Conservation (phyloP, 2,888 invertebrate species). For the Patella ulyssiponensis region DNA sequence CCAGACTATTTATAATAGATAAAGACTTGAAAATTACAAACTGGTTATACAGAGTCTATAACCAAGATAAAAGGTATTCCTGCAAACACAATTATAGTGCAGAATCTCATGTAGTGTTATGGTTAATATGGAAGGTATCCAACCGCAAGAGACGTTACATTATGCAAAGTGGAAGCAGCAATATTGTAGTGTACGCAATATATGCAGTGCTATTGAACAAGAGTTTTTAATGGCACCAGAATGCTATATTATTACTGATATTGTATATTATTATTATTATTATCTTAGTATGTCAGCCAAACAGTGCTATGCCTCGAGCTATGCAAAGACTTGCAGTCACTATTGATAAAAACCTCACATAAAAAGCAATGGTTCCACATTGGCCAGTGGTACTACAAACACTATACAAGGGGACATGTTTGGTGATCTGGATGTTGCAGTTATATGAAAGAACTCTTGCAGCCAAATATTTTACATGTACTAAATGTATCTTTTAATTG, state of each 20-base stretch:
- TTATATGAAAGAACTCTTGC: no score
- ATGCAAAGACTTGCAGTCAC: not conserved
- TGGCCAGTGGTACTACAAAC: no score
- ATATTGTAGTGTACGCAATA: not conserved
- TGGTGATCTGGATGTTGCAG: no score
- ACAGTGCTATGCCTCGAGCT: not conserved
- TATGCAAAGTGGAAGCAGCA: constrained; percentile 2
- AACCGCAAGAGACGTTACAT: not conserved
- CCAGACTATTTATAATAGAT: not conserved
- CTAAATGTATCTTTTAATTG: no score
- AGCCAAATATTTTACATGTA: no score
- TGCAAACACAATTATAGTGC: not conserved
- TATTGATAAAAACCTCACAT: not conserved
- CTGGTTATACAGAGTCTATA: not conserved
- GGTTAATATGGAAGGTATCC: not conserved
- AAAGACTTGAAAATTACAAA: not conserved
- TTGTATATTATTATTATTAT: not conserved
- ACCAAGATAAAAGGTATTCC: not conserved
- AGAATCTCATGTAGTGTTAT: not conserved
- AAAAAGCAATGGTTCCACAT: not conserved
- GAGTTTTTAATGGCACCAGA: not conserved
- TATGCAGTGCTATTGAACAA: not conserved
- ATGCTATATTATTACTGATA: no score
- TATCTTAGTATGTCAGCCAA: not conserved
- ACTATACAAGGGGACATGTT: no score